phyloP scores from a whole-genome alignment of 2,113 vertebrate genomes.

The Cranoglanis bouderius region DNA sequence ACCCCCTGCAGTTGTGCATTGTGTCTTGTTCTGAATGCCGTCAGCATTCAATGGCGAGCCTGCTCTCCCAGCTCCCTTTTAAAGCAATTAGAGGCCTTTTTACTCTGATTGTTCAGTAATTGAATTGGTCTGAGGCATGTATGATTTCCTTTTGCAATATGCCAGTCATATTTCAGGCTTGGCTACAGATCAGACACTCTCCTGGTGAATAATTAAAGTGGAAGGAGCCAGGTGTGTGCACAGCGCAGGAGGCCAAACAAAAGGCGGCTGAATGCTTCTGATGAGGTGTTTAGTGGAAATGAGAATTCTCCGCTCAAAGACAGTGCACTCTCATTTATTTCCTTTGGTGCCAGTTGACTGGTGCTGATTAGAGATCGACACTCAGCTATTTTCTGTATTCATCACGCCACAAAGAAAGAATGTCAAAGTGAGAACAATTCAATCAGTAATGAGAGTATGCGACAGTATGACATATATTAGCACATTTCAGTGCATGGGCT shows the following conservation, averaged over 20 bases:
- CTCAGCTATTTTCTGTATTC: conserved; percentile 65
- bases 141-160: conserved; percentile 74
- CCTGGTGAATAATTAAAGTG: conserved; percentile 77
- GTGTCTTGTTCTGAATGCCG: conserved; percentile 61
- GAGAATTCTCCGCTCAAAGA: conserved; percentile 72
- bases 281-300: conserved; percentile 79
- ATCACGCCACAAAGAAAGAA: conserved; percentile 64
- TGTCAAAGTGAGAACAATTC: conserved; percentile 52
- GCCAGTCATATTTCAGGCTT: conserved; percentile 73
- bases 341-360: conserved; percentile 65
- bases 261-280: conserved; percentile 76
- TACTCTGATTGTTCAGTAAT: conserved; percentile 81
- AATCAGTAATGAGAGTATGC: conserved; percentile 48
- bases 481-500: background rate
- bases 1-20: conserved; percentile 77
- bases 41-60: conserved; percentile 49
- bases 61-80: conserved; percentile 68
- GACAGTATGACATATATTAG: conserved; percentile 37
- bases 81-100: conserved; percentile 78
- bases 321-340: conserved; percentile 68
- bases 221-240: conserved; percentile 72
- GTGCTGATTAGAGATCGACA: conserved; percentile 70
- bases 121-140: conserved; percentile 76
- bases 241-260: conserved; percentile 64
- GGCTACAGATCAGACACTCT: conserved; percentile 73